phyloP scores from a whole-genome alignment of 2,888 invertebrate species.

The Pristionchus fissidentatus region DNA sequence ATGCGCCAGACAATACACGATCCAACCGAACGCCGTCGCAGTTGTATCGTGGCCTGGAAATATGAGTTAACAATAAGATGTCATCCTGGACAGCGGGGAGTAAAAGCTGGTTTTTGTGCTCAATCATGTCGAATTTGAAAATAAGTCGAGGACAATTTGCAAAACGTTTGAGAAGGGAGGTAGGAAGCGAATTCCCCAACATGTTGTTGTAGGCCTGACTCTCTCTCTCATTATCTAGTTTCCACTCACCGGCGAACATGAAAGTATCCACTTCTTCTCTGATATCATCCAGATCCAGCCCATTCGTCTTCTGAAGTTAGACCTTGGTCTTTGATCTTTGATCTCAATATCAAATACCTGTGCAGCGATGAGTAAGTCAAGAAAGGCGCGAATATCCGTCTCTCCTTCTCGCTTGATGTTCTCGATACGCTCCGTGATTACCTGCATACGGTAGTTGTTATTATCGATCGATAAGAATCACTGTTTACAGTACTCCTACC shows the following conservation, averaged over 20 bases:
- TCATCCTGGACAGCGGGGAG: not conserved
- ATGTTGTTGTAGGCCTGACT: too few relatives aligned
- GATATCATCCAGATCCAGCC: slow-evolving; percentile 15
- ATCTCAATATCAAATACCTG: not conserved
- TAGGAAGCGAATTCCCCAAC: not conserved
- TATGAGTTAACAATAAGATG: too few relatives aligned
- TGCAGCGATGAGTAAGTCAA: slow-evolving; percentile 42
- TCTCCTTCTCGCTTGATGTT: not conserved
- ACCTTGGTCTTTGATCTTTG: not conserved
- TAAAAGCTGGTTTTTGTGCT: not conserved
- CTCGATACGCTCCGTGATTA: slow-evolving; percentile 42
- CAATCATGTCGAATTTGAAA: not conserved
- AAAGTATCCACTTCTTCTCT: slow-evolving; percentile 47
- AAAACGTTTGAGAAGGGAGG: too few relatives aligned
- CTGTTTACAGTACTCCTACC: not conserved
- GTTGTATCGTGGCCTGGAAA: slow-evolving; percentile 48
- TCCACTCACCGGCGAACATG: slow-evolving; percentile 43
- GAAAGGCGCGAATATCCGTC: not conserved
- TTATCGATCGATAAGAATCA: not conserved
- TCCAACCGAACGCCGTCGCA: slow-evolving; percentile 18
- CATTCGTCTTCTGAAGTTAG: slow-evolving; percentile 57
- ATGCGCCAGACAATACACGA: slow-evolving; percentile 50
- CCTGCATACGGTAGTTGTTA: not conserved
- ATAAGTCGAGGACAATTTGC: not conserved
- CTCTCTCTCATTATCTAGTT: not conserved